These are phyloP conservation scores for Plectropomus leopardus DNA, from an alignment of 2,113 vertebrate species.

Conservation along the genomic window DNA sequence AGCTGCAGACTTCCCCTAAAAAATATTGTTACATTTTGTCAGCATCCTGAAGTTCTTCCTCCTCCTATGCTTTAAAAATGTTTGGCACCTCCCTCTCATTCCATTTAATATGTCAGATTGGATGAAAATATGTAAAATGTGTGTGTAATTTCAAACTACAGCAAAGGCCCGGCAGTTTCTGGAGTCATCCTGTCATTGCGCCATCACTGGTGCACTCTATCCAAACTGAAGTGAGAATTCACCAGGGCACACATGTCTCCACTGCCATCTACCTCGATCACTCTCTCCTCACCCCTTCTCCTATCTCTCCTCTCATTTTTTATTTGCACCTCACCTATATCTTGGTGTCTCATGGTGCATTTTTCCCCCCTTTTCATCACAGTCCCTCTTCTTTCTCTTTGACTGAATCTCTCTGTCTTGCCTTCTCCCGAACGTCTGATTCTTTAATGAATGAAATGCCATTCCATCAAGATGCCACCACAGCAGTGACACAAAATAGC, in stretches of 20 bases:
- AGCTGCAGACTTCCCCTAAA: neutral
- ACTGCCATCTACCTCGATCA: slow-evolving; percentile 56
- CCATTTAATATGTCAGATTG: slow-evolving; percentile 29
- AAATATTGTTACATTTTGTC: slow-evolving; percentile 18
- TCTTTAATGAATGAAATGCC: slow-evolving; percentile 83
- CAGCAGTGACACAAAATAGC: slow-evolving; percentile 78
- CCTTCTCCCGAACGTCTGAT: slow-evolving; percentile 68
- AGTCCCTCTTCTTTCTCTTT: slow-evolving; percentile 49
- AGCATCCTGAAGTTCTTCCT: slow-evolving; percentile 19
- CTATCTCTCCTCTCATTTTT: slow-evolving; percentile 55
- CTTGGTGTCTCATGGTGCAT: slow-evolving; percentile 36
- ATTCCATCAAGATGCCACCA: slow-evolving; percentile 80
- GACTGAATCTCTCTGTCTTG: slow-evolving; percentile 70
- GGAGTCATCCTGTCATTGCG: slow-evolving; percentile 47
- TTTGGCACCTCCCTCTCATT: slow-evolving; percentile 24
- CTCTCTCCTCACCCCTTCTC: slow-evolving; percentile 57
- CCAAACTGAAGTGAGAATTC: slow-evolving; percentile 64
- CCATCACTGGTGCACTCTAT: slow-evolving; percentile 49
- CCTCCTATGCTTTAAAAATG: slow-evolving; percentile 36
- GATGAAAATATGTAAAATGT: slow-evolving; percentile 53
- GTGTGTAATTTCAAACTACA: slow-evolving; percentile 57
- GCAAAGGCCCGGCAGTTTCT: slow-evolving; percentile 30
- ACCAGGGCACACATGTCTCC: slow-evolving; percentile 47
- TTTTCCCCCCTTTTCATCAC: slow-evolving; percentile 45
- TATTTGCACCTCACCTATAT: slow-evolving; percentile 66